A percentile compares a stretch with the other conserved stretches of the same genome.
phyloP scores from a whole-genome alignment of 2,888 invertebrate species.

The Hoplodrina ambigua region DNA sequence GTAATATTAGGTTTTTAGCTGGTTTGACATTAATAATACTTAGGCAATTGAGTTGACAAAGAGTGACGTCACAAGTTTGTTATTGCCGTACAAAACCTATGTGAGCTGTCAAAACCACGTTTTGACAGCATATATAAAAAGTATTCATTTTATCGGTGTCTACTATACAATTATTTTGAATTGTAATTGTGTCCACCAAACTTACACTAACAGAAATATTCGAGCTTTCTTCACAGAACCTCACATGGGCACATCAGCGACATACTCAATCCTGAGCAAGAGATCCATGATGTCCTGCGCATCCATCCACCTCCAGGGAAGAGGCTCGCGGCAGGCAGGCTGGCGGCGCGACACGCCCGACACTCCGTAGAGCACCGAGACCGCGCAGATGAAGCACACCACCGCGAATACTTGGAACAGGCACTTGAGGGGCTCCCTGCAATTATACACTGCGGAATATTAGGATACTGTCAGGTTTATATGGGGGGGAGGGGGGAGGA shows the following conservation, averaged over 20 bases:
- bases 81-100: too few species aligned
- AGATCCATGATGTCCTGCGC: conserved; percentile 83
- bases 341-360: conserved; percentile 59
- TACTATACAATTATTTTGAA: too few species aligned
- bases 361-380: conserved; percentile 77
- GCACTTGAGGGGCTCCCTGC: conserved; percentile 83
- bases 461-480: conserved; percentile 55
- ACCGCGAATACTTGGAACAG: conserved; percentile 85
- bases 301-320: conserved; percentile 84
- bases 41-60: too few species aligned
- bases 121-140: too few species aligned
- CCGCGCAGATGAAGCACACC: conserved; percentile 80
- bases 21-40: too few species aligned
- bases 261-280: conserved; percentile 83
- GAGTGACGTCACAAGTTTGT: too few species aligned
- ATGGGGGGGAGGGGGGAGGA: conserved; percentile 1
- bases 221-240: neutral
- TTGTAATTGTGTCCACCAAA: neutral
- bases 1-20: too few species aligned
- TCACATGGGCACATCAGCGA: conserved; percentile 86
- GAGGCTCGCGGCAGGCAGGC: conserved; percentile 59
- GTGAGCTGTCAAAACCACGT: too few species aligned
- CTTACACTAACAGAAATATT: neutral
- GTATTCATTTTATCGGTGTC: too few species aligned
- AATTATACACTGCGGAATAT: conserved; percentile 78